Evolutionary conservation across 2,113 vertebrate species (phyloP), one percentile per base, ranked within the genome.

Genomic region (Syrrhaptes paradoxus): DNA sequence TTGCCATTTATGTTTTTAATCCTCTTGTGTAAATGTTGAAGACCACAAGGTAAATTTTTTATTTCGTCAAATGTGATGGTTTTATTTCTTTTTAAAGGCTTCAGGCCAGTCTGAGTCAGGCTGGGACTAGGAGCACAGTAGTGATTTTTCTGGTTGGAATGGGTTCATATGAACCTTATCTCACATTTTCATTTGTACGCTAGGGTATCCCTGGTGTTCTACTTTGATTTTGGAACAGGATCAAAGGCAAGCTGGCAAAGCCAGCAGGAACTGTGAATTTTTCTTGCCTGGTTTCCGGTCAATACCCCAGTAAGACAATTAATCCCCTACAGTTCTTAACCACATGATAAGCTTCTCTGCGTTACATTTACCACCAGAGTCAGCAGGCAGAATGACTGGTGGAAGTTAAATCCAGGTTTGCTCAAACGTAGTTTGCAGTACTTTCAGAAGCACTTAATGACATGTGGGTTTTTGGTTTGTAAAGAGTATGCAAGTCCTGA

Each of bases 101-200:
- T 80, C 18, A 51, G n/a, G 32, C 49, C 17, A 74, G 22, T 80
- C 68, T 14, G 2, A 51, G 24, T 67, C 62, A 88, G 43, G 19
- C 57, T 74, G 38, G 57, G 54, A 28, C 31, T 78, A 34, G 87
- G 11, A 81, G 6, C 67, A 54, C 18, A 41, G 51, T 48, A 31
- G 46, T 62, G 57, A 80, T 83, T 89, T 85, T 95, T 83, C 63
- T 81, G 31, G n/a, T 51, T 95, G 90, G 81, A 94, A 89, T 80
- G 55, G 54, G n/a, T 85, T 95, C 61, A 55, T 52, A 18, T 52
- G 49, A 94, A 89, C 36, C 48, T 97, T 96, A 95, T 96, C 94
- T 86, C 70, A 66, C 24, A 48, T 79, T 96, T 96, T 49, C 80
- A 81, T 94, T 97, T 93, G 62, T 65, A 73, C 0, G 0, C 36